phyloP scores from a whole-genome alignment of 2,888 invertebrate genomes.

The Macrophya alboannulata region DNA sequence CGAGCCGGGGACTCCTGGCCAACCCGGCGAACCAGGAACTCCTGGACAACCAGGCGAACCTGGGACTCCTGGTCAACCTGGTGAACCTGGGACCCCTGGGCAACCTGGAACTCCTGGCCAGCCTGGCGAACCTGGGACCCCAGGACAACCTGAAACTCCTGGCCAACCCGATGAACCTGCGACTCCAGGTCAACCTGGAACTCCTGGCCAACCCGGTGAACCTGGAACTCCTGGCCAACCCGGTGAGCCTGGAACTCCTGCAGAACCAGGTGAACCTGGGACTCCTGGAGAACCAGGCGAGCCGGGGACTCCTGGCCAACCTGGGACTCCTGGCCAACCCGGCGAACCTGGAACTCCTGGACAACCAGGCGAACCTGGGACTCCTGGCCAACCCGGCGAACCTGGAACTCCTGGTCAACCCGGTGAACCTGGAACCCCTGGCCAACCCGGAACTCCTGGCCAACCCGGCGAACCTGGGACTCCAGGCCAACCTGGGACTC shows the following conservation, averaged over 20 bases:
- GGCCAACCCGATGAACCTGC: slow-evolving; percentile 45
- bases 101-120: slow-evolving; percentile 60
- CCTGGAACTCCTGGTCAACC: slow-evolving; percentile 52
- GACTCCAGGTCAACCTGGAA: background rate
- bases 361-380: slow-evolving; percentile 44
- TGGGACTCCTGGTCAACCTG: slow-evolving; percentile 38
- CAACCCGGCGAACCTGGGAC: slow-evolving; percentile 60
- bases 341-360: slow-evolving; percentile 53
- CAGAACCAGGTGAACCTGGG: slow-evolving; percentile 37
- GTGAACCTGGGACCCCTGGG: slow-evolving; percentile 47
- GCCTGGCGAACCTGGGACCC: slow-evolving; percentile 28
- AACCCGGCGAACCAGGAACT: slow-evolving; percentile 36
- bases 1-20: slow-evolving; percentile 35
- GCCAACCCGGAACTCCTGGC: slow-evolving; percentile 45
- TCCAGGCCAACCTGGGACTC: slow-evolving; percentile 55
- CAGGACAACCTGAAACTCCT: slow-evolving; percentile 56
- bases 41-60: slow-evolving; percentile 54
- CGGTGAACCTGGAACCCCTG: slow-evolving; percentile 40
- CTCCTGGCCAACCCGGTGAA: slow-evolving; percentile 37
- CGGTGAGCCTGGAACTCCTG: background rate
- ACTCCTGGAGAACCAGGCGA: slow-evolving; percentile 34
- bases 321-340: slow-evolving; percentile 26
- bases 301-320: slow-evolving; percentile 47
- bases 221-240: background rate
- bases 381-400: slow-evolving; percentile 48